A percentile compares a stretch with the other conserved stretches of the same genome.
Conservation (phyloP, 1,140 invertebrate genomes). For the Mizuhopecten yessoensis region DNA sequence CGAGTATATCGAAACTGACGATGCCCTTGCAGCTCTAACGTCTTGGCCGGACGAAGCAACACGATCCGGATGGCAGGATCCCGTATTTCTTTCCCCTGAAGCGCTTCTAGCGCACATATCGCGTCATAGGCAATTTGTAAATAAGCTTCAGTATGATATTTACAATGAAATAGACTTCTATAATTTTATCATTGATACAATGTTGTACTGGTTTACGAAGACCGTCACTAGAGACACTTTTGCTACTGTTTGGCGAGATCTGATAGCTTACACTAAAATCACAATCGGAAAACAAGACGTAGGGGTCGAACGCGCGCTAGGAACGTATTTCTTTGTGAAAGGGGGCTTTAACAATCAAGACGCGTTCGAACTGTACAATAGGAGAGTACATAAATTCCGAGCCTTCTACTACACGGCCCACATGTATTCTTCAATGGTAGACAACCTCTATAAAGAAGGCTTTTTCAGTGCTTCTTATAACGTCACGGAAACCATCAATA, state of each 20-base stretch:
- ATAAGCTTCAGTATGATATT: slow-evolving; percentile 47
- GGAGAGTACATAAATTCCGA: slow-evolving; percentile 52
- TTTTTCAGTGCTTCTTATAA: slow-evolving; percentile 42
- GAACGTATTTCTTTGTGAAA: slow-evolving; percentile 61
- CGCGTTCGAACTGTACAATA: slow-evolving; percentile 57
- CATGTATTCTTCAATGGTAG: slow-evolving; percentile 50
- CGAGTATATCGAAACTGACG: slow-evolving; percentile 68
- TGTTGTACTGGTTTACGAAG: slow-evolving; percentile 54
- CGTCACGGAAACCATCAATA: slow-evolving; percentile 53
- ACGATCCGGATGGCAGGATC: not conserved
- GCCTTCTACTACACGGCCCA: slow-evolving; percentile 54
- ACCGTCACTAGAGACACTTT: slow-evolving; percentile 56
- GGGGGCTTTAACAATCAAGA: slow-evolving; percentile 60
- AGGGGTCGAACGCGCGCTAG: slow-evolving; percentile 64
- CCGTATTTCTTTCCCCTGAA: not conserved
- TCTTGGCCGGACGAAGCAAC: slow-evolving; percentile 51
- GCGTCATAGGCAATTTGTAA: slow-evolving; percentile 59
- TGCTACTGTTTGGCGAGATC: slow-evolving; percentile 60
- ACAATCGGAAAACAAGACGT: slow-evolving; percentile 61
- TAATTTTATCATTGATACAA: slow-evolving; percentile 55
- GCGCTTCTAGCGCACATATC: slow-evolving; percentile 45
- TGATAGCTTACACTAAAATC: slow-evolving; percentile 62
- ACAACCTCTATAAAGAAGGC: slow-evolving; percentile 49
- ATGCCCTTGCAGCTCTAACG: slow-evolving; percentile 51
- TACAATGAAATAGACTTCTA: slow-evolving; percentile 64